These are phyloP conservation scores for Lagopus leucura DNA, from an alignment of 2,113 vertebrate species.

Conservation along the genomic window DNA sequence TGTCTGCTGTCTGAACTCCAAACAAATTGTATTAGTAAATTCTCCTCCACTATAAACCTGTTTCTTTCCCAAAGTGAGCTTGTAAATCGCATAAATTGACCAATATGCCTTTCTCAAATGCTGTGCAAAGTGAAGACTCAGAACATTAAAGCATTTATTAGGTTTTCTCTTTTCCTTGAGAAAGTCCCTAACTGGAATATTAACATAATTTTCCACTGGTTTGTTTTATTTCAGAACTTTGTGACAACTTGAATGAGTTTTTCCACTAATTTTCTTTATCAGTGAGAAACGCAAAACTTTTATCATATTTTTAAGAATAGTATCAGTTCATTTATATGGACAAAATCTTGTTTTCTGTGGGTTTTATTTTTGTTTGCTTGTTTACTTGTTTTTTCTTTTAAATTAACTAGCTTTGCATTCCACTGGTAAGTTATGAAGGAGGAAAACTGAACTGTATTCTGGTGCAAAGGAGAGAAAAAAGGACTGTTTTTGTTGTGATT, in stretches of 20 bases:
- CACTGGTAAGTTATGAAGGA: background rate
- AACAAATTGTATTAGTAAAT: background rate
- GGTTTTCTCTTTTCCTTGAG: background rate
- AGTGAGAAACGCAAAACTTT: background rate
- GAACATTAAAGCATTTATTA: background rate
- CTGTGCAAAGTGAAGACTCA: background rate
- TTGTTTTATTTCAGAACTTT: constrained; percentile 22
- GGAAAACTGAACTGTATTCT: background rate
- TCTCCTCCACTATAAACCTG: background rate
- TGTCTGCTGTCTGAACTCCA: background rate
- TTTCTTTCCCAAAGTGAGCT: background rate
- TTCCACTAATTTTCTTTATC: background rate
- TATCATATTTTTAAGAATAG: constrained; percentile 3
- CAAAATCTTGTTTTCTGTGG: background rate
- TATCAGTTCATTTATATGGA: constrained; percentile 2
- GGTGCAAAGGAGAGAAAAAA: background rate
- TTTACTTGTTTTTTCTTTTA: background rate
- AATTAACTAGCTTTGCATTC: background rate
- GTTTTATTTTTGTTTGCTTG: background rate
- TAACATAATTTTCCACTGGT: constrained; percentile 26
- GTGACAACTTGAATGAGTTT: constrained; percentile 4
- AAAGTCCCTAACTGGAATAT: constrained; percentile 8
- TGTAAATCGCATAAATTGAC: background rate
- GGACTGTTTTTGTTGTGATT: background rate
- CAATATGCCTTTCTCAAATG: background rate